Conservation (phyloP, 1,140 invertebrate species). For the Eueides isabella region DNA sequence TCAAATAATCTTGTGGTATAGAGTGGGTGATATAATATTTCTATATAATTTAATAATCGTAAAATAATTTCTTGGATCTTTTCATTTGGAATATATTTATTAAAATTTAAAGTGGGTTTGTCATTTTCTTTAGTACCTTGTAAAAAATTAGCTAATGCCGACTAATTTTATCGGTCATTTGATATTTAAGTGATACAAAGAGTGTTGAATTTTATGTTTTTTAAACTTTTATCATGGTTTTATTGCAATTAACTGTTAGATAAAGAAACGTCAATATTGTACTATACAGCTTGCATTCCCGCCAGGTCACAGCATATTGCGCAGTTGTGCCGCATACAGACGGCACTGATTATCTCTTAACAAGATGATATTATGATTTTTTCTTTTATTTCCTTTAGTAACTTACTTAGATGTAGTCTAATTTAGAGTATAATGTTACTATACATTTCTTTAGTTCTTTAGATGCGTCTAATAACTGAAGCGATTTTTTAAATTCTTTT, state of each 20-base stretch:
- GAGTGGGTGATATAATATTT: too few species aligned
- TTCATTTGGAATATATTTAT: too few species aligned
- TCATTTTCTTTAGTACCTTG: too few species aligned
- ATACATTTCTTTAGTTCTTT: not conserved
- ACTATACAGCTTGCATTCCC: not conserved
- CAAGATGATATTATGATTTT: not conserved
- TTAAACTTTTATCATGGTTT: not conserved
- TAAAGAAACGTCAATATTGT: conserved; percentile 6
- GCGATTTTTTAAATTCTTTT: not conserved
- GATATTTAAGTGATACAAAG: too few species aligned
- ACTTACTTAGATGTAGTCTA: not conserved
- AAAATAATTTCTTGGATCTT: too few species aligned
- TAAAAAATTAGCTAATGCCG: too few species aligned
- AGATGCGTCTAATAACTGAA: not conserved
- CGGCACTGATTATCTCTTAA: conserved; percentile 15
- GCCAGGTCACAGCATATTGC: conserved; percentile 12
- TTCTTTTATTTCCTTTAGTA: conserved; percentile 10
- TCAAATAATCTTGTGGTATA: too few species aligned
- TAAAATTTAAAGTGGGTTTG: too few species aligned
- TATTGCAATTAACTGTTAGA: not conserved
- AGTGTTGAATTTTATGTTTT: not conserved
- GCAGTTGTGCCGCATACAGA: conserved; percentile 14
- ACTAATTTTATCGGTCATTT: too few species aligned
- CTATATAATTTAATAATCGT: too few species aligned
- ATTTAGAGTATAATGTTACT: not conserved